Evolutionary conservation across 2,888 invertebrate species (phyloP), one percentile per base, ranked within the genome.

Genomic region (Drosophila percnosoma): DNA sequence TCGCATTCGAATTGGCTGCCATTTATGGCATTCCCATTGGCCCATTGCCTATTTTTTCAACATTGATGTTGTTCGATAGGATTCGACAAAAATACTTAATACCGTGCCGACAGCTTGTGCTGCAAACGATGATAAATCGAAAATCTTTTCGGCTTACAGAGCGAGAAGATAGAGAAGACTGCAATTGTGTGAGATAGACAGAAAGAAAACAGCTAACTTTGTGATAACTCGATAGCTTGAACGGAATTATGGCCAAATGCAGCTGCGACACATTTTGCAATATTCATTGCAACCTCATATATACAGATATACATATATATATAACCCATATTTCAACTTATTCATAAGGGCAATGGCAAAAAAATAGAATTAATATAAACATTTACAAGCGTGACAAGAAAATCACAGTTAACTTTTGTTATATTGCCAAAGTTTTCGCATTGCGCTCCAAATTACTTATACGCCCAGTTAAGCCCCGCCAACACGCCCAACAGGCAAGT

Each of bases 381-480:
- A 75, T 66, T 75, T 68, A 55, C 68, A 70, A 75, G 82, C 84
- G 72, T 80, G 85, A 74, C 79, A 86, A 87, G 89, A 89, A 91
- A 91, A 86, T 85, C 89, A 78, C 81, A 82, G 82, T 59, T 72
- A 62, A 90, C 70, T 83, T 90, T 84, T 66, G 36, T 75, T 69
- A 84, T 83, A 90, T 87, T 90, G 82, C 82, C 71, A 91, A 91
- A 91, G 78, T 91, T 91, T 91, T 82, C 77, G 69, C 89, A 90
- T 83, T 83, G 78, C 85, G 71, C 68, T 69, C 62, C 31, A 86
- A 86, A 83, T 83, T 80, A 77, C 87, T 75, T 78, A 87, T 72
- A 70, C 87, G 68, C 84, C 80, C 71, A 72, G 55, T 61, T 52
- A 57, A 45, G 66, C 68, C 61, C 31, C 53, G 49, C 52, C 59